Evolutionary conservation across 2,113 vertebrate species (phyloP).

Genomic region (Perccottus glenii): DNA sequence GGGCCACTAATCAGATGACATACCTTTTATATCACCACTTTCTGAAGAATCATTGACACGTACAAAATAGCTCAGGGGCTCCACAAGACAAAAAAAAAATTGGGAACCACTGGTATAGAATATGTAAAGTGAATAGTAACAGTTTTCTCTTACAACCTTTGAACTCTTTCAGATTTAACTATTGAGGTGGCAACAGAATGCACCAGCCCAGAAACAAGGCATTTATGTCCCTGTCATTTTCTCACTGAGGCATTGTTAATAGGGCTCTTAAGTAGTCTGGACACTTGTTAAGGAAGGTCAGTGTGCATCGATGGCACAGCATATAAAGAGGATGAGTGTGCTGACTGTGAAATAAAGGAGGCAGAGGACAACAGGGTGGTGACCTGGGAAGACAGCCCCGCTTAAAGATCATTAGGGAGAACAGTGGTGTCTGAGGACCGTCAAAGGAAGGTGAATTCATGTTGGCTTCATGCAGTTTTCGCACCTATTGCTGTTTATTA

Average conservation of each 20-base stretch:
- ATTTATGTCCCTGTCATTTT: slow-evolving; percentile 11
- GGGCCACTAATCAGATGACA: no score
- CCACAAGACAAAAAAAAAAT: no score
- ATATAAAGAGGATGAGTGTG: slow-evolving; percentile 22
- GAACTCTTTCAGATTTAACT: not conserved
- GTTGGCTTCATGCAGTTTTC: not conserved
- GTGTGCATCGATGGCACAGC: slow-evolving; percentile 35
- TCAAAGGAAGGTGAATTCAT: not conserved
- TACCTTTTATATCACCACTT: no score
- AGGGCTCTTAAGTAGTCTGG: slow-evolving; percentile 19
- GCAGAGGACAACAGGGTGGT: slow-evolving; percentile 25
- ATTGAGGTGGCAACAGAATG: not conserved
- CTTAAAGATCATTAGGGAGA: slow-evolving; percentile 32
- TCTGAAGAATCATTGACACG: no score
- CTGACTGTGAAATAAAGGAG: slow-evolving; percentile 23
- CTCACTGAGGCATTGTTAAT: slow-evolving; percentile 27
- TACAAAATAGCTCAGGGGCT: no score
- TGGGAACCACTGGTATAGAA: no score
- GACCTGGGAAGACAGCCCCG: slow-evolving; percentile 8
- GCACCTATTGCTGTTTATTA: no score
- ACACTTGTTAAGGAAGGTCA: slow-evolving; percentile 30
- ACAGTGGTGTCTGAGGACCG: not conserved
- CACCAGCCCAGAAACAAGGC: not conserved
- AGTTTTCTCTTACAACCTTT: not conserved
- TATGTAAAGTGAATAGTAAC: no score